Evolutionary conservation across 2,888 invertebrate genomes (phyloP).

Genomic region (Drosophila cracens): DNA sequence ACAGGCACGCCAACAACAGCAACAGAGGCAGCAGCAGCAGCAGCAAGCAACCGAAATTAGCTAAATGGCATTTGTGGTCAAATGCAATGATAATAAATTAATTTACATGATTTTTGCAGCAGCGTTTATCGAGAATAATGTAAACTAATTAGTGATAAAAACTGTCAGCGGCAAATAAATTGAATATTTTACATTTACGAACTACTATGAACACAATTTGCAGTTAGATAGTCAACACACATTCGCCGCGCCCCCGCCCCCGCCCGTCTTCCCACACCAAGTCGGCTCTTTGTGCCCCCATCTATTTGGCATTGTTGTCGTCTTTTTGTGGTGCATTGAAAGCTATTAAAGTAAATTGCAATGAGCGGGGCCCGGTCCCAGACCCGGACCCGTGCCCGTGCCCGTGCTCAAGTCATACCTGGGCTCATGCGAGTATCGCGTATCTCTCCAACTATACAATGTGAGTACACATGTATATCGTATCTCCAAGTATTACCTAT

Average conservation of each 20-base stretch:
- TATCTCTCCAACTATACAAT: constrained; percentile 19
- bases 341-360: constrained; percentile 79
- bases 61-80: constrained; percentile 75
- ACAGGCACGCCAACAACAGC: constrained; percentile 20
- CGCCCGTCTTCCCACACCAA: not conserved
- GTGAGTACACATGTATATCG: constrained; percentile 24
- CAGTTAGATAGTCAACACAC: constrained; percentile 50
- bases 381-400: constrained; percentile 1
- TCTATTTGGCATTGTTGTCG: constrained; percentile 35
- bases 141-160: constrained; percentile 77
- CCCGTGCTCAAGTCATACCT: constrained; percentile 25
- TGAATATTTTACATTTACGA: constrained; percentile 62
- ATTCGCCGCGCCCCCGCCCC: not conserved
- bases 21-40: constrained; percentile 1
- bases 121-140: constrained; percentile 67
- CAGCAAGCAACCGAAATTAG: constrained; percentile 53
- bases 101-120: constrained; percentile 59
- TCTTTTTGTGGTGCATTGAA: constrained; percentile 65
- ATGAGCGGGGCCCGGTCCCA: constrained; percentile 36
- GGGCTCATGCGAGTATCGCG: constrained; percentile 14
- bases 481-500: constrained; percentile 28
- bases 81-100: constrained; percentile 78
- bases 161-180: constrained; percentile 73
- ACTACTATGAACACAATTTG: constrained; percentile 36
- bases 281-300: constrained; percentile 52